Conservation (phyloP, 2,113 vertebrate genomes). For the Dromaius novaehollandiae region DNA sequence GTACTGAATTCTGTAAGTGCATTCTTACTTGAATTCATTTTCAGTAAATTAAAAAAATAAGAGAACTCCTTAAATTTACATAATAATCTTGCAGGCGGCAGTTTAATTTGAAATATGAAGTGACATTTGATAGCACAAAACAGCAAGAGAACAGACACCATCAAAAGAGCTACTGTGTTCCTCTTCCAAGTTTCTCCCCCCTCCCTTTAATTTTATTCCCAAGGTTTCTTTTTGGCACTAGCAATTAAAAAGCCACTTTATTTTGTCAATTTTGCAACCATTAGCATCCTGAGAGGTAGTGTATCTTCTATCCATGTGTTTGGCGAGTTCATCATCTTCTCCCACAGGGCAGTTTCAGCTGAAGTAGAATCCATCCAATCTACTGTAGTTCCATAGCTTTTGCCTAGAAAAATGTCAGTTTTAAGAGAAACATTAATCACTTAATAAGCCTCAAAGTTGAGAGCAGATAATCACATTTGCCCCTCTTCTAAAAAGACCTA, state of each 20-base stretch:
- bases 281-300: constrained; percentile 88
- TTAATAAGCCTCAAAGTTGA: neutral
- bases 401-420: constrained; percentile 74
- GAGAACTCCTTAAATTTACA: neutral
- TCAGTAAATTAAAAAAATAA: neutral
- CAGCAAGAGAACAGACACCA: neutral
- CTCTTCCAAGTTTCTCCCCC: neutral
- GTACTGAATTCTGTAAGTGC: neutral
- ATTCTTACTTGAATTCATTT: neutral
- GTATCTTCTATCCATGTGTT: constrained; percentile 90
- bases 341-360: constrained; percentile 86
- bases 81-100: neutral
- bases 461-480: neutral
- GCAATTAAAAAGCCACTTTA: constrained; percentile 55
- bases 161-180: neutral
- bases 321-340: constrained; percentile 85
- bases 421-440: neutral
- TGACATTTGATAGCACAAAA: neutral
- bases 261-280: constrained; percentile 83
- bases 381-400: constrained; percentile 87
- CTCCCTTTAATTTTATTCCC: neutral
- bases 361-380: constrained; percentile 94
- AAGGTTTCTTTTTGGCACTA: neutral
- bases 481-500: neutral
- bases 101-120: neutral